Base-by-base conservation (phyloP, 2,888 invertebrate genomes). In the Sarcophaga caerulescens region DNA sequence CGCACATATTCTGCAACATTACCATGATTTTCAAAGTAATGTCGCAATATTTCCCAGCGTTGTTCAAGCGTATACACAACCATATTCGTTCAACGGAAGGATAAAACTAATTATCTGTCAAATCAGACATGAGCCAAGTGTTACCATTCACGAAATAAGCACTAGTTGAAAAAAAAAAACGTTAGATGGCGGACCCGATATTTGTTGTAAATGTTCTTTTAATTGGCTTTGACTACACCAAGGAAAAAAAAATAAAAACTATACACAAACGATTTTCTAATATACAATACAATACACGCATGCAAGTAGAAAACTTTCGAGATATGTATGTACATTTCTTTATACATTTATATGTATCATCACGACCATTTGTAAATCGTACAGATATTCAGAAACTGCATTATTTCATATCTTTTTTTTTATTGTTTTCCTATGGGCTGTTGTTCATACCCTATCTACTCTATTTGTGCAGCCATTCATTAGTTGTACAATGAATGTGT, bases 191-290 rank as follows among this genome's bases (percentile, higher is more conserved):
- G n/a, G n/a, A n/a, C n/a, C n/a, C n/a, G n/a, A n/a, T n/a, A n/a
- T 83, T 85, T 82, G 68, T 85, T 82, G 68, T 59, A 81, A 85
- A 85, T 80, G 77, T 60, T 74, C 63, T 85, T 85, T 85, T 85
- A 85, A 85, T 85, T 85, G 85, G 85, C 83, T 85, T 83, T 52
- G 62, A 81, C 70, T 76, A 45, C 52, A 69, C 14, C 60, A 35
- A 17, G 59, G 35, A 75, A 71, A 73, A 65, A 44, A 77, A 73
- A 83, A 82, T 60, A 77, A 71, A 47, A 82, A 73, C 73, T 78
- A 71, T 68, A 77, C 57, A 80, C 19, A 52, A 52, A 52, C 12
- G 17, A 5, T 52, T 52, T 52, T 52, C 52, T 52, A 52, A 52
- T 52, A 52, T 14, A 52, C 52, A 52, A 14, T 14, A 14, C 12